Evolutionary conservation across 2,888 invertebrate species (phyloP), one percentile per base, ranked within the genome.

Genomic region (Melitaea athalia): DNA sequence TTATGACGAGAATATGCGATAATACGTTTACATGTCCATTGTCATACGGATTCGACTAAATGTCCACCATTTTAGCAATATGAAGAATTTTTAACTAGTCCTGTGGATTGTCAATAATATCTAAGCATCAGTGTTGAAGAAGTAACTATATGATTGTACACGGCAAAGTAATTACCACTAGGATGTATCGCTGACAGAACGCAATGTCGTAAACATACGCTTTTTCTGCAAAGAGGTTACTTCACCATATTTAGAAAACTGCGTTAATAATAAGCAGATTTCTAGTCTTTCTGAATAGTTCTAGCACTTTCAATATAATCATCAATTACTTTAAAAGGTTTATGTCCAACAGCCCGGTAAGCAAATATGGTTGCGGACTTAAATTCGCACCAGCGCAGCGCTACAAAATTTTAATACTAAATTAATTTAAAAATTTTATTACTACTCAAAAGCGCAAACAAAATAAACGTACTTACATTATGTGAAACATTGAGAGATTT

Each of bases 261-360:
- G 14, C 47, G n/a, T n/a, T n/a, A 49, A 49, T 49, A 49, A 49
- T 49, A 49, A 45, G 47, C 14, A 49, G 47, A 49, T 49, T 49
- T 49, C 14, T n/a, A n/a, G n/a, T 49, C 47, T 14, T 49, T 49
- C 47, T 49, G 47, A 49, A 49, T n/a, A n/a, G 14, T 14, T 49
- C 14, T 49, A 14, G 47, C 2, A n/a, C 6, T 49, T 49, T 38
- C 38, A 5, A 49, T n/a, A n/a, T 49, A 49, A 49, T 45, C 47
- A n/a, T 49, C 47, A 49, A 49, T 14, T 6, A 49, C 38, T 38
- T 38, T 38, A 38, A 8, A 38, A 5, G 5, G 6, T 8, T 38
- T 38, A 38, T 1, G 8, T 5, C 38, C 38, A 38, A 38, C 38
- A 8, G 38, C 8, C 38, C 8, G 5, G 38, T 38, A 0, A 38